Base-by-base conservation (phyloP, 2,888 invertebrate species). In the Exocentrus adspersus region DNA sequence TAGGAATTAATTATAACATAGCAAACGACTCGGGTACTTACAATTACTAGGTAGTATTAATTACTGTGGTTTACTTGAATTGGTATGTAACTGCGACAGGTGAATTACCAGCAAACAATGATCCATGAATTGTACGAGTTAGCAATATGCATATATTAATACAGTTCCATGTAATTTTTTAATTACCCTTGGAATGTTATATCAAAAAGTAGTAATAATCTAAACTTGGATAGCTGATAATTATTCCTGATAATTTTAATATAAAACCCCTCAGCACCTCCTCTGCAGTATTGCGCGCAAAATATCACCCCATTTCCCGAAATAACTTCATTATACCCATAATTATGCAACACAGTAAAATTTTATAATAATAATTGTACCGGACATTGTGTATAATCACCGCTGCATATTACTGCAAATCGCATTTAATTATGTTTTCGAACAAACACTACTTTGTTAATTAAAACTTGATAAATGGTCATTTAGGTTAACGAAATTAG, bases 401-500 rank as follows among this genome's bases (percentile, higher is more conserved):
- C 32, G 41, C 41, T 48, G 54, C 19, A 41, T 41, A 48, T 48
- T 54, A 41, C 28, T 53, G 46, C 28, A 48, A 53, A 61, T 61
- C 61, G 28, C 53, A 54, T 61, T 61, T 41, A 45, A 54, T 61
- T 61, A 61, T 48, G 48, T 46, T 37, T 16, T 48, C n/a, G 41
- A 41, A 61, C 14, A 54, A 53, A 54, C 45, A 37, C 24, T 54
- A 37, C 17, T 19, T n/a, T 45, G 41, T 32, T 54, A 61, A 61
- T 61, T 61, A 54, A 54, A 61, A 46, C 41, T 48, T 54, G 61
- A 53, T 52, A 46, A 37, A 51, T 17, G 43, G 43, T 43, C 32
- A 21, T 46, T 60, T 37, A 37, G 30, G 43, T 30, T 30, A 51
- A 20, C 30, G 19, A 12, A 53, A 52, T 45, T 60, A 53, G 48